phyloP scores from a whole-genome alignment of 2,888 invertebrate species.

The Eristalinus sepulchralis region DNA sequence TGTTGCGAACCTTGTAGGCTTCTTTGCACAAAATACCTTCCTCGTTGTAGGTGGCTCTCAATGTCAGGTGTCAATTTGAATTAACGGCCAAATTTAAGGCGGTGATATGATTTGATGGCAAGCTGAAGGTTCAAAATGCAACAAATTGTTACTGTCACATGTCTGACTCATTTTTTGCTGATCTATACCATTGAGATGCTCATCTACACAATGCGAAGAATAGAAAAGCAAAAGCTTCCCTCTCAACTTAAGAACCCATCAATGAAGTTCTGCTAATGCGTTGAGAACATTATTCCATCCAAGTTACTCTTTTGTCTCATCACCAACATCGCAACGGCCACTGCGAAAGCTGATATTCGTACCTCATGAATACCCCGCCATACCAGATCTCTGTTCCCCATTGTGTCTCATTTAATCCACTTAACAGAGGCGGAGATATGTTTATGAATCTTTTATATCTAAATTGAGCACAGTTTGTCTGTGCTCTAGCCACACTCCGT shows the following conservation, averaged over 20 bases:
- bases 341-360: slow-evolving; percentile 42
- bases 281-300: slow-evolving; percentile 11
- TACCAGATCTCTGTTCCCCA: slow-evolving; percentile 1
- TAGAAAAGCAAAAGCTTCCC: background rate
- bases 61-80: background rate
- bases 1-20: background rate
- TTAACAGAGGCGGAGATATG: slow-evolving; percentile 30
- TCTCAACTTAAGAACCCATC: background rate
- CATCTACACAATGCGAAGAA: background rate
- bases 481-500: background rate
- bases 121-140: too few relatives aligned
- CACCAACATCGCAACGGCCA: background rate
- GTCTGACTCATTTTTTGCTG: too few relatives aligned
- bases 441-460: slow-evolving; percentile 48
- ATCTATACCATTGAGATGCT: too few relatives aligned
- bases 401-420: slow-evolving; percentile 31
- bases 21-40: background rate
- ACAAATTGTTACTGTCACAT: too few relatives aligned
- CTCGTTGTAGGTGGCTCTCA: background rate
- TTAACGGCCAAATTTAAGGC: too few relatives aligned
- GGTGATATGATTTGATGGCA: too few relatives aligned
- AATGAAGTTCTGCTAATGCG: background rate
- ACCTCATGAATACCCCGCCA: slow-evolving; percentile 3
- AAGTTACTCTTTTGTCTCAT: slow-evolving; percentile 1
- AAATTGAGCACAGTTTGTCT: slow-evolving; percentile 45